Conservation (phyloP, 2,797 vertebrate genomes). For the Pogoniulus pusillus region DNA sequence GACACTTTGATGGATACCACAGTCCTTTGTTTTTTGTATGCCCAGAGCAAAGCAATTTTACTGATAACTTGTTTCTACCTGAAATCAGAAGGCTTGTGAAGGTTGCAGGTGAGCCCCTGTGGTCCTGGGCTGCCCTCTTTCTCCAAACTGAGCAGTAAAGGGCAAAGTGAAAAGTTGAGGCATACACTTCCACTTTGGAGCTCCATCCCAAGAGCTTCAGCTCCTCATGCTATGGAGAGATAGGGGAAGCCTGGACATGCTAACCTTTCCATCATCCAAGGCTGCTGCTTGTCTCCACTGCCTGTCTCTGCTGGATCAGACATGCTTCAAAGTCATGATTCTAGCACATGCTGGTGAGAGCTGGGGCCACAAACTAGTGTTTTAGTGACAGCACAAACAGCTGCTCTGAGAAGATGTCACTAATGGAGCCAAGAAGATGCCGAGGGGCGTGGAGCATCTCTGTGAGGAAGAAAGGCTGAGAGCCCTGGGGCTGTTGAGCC, state of each 20-base stretch:
- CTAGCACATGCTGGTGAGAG: neutral
- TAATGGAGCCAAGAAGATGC: neutral
- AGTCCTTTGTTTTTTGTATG: neutral
- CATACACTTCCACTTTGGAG: neutral
- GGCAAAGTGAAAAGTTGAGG: neutral
- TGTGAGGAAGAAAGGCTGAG: no score
- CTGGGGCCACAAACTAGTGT: neutral
- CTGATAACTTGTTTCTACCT: neutral
- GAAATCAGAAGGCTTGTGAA: accelerated
- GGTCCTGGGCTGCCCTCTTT: neutral
- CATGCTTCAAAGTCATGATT: neutral
- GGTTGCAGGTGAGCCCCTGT: neutral
- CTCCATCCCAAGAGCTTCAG: neutral
- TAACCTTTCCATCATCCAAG: neutral
- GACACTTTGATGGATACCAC: neutral
- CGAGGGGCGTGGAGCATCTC: no score
- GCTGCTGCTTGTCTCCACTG: neutral
- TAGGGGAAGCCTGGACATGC: neutral
- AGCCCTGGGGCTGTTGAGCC: no score
- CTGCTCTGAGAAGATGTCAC: neutral
- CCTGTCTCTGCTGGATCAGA: neutral
- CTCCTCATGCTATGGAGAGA: accelerated
- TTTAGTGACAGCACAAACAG: neutral
- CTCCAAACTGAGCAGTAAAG: neutral
- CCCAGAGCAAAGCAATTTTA: neutral